Conservation (phyloP, 2,113 vertebrate species). For the Amazona vittata region DNA sequence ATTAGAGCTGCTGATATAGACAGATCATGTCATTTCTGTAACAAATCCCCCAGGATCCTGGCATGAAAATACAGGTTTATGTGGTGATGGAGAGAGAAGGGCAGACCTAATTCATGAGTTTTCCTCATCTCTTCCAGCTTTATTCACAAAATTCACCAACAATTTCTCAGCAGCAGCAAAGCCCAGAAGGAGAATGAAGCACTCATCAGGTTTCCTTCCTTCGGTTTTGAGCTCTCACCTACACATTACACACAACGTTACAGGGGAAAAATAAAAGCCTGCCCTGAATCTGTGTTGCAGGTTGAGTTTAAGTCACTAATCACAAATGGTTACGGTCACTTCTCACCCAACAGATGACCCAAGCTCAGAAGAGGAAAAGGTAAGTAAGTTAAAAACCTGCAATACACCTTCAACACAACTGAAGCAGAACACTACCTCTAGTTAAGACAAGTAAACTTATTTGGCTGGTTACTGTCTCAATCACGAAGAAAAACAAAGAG, state of each 20-base stretch:
- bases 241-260: not conserved
- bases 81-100: not conserved
- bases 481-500: rapidly evolving
- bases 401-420: not conserved
- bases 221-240: not conserved
- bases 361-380: not conserved
- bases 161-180: not conserved
- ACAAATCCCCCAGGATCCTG: not conserved
- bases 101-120: not conserved
- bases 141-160: not conserved
- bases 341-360: not conserved
- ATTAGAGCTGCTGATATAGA: not conserved
- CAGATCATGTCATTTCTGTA: not conserved
- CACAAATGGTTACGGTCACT: not conserved
- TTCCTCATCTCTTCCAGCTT: not conserved
- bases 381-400: not conserved
- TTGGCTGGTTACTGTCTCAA: not conserved
- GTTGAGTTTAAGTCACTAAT: not conserved
- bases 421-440: not conserved
- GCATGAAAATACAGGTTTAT: not conserved
- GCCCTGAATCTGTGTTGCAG: not conserved
- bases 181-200: not conserved
- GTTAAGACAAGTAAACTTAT: not conserved
- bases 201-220: not conserved
- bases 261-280: not conserved